phyloP scores from a whole-genome alignment of 2,113 vertebrate genomes.

The Leiothrix lutea region DNA sequence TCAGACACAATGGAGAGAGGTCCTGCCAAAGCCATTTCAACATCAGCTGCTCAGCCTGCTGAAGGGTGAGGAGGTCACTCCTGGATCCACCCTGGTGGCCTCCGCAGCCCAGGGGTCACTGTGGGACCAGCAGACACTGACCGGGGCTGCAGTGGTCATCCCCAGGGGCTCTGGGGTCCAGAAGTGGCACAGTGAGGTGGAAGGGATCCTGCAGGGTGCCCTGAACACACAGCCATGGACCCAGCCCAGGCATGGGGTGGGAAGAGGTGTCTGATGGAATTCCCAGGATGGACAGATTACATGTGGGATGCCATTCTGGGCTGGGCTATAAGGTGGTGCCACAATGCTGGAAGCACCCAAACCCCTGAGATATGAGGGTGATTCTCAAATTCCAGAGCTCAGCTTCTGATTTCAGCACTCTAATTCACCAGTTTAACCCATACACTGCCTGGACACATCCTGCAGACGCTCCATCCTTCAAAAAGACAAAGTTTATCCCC shows the following conservation, averaged over 20 bases:
- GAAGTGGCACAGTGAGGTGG: background rate
- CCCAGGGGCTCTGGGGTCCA: background rate
- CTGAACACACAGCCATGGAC: rapidly evolving
- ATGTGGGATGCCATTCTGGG: background rate
- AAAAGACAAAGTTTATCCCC: background rate
- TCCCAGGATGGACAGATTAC: background rate
- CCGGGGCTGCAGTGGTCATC: background rate
- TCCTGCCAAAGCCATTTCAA: constrained; percentile 53
- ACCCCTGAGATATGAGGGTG: background rate
- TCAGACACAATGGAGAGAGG: background rate
- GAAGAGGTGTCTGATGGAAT: background rate
- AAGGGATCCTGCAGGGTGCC: background rate
- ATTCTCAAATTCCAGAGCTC: background rate
- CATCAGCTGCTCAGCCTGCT: background rate
- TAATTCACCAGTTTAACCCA: background rate
- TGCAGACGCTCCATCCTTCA: background rate
- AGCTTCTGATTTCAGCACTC: background rate
- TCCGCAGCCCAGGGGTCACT: background rate
- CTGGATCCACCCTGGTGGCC: background rate
- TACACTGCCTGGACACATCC: background rate
- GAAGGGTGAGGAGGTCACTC: background rate
- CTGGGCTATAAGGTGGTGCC: background rate
- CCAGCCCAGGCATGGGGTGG: rapidly evolving
- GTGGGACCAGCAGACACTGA: background rate
- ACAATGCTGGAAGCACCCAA: background rate